A percentile compares a stretch with the other conserved stretches of the same genome.
These are phyloP conservation scores for Sapayoa aenigma DNA, from an alignment of 2,113 vertebrate genomes.

Conservation along the genomic window DNA sequence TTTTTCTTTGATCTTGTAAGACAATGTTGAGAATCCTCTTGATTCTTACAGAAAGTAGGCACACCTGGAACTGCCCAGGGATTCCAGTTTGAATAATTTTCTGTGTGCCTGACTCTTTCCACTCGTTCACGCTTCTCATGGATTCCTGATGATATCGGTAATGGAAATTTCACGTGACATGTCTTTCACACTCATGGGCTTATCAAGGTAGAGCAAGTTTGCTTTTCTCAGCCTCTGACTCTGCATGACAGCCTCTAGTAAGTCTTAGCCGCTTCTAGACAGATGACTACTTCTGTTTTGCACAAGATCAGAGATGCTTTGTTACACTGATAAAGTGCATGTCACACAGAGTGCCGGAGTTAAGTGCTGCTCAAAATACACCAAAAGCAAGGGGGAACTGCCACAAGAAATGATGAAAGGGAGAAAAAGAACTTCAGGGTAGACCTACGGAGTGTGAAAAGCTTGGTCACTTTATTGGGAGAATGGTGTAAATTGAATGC, in stretches of 20 bases:
- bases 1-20: not conserved
- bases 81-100: not conserved
- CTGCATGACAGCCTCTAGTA: not conserved
- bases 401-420: not conserved
- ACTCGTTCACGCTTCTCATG: not conserved
- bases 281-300: not conserved
- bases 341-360: not conserved
- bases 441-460: not conserved
- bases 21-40: not conserved
- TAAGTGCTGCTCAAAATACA: conserved; percentile 24
- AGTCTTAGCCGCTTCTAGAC: not conserved
- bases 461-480: not conserved
- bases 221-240: conserved; percentile 22
- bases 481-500: not conserved
- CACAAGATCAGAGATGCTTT: not conserved
- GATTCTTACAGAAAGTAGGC: not conserved
- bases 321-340: not conserved
- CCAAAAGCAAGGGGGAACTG: not conserved
- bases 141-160: conserved; percentile 10
- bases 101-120: not conserved
- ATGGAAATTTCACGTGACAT: conserved; percentile 41
- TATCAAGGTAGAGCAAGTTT: conserved; percentile 40
- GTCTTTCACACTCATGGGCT: conserved; percentile 59
- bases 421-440: not conserved
- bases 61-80: not conserved